A percentile compares a stretch with the other conserved stretches of the same genome.
Evolutionary conservation across 2,888 invertebrate genomes (phyloP).

Genomic region (Pelosia muscerda): DNA sequence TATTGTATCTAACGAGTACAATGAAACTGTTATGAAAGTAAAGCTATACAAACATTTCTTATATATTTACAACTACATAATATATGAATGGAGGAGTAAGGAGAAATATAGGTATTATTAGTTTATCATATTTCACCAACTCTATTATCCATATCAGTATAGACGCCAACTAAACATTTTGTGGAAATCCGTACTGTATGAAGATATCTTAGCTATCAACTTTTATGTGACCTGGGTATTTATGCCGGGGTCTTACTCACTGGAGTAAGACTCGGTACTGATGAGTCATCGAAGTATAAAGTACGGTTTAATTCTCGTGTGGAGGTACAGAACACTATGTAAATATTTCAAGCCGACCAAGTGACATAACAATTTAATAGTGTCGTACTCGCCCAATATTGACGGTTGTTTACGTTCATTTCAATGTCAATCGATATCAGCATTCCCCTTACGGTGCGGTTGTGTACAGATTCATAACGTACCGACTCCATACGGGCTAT

Average conservation of each 20-base stretch:
- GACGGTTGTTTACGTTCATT: neutral
- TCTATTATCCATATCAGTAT: too few relatives aligned
- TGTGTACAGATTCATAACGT: neutral
- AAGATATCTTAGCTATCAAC: too few relatives aligned
- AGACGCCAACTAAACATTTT: neutral
- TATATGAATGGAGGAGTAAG: neutral
- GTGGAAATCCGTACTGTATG: too few relatives aligned
- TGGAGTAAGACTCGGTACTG: too few relatives aligned
- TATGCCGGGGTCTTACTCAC: neutral
- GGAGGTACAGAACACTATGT: neutral
- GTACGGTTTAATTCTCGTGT: neutral
- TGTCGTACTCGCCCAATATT: conserved; percentile 1
- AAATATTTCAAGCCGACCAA: neutral
- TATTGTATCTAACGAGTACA: neutral
- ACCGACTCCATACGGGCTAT: neutral
- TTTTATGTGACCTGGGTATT: too few relatives aligned
- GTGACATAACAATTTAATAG: conserved; percentile 9
- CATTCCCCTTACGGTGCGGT: neutral
- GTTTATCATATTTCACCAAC: too few relatives aligned
- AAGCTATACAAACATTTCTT: too few relatives aligned
- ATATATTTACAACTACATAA: neutral
- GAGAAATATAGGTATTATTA: neutral
- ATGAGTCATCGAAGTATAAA: neutral
- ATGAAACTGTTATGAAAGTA: neutral
- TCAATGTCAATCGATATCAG: conserved; percentile 3